Base-by-base conservation (phyloP, 2,888 invertebrate species). In the Parnassius orleans region DNA sequence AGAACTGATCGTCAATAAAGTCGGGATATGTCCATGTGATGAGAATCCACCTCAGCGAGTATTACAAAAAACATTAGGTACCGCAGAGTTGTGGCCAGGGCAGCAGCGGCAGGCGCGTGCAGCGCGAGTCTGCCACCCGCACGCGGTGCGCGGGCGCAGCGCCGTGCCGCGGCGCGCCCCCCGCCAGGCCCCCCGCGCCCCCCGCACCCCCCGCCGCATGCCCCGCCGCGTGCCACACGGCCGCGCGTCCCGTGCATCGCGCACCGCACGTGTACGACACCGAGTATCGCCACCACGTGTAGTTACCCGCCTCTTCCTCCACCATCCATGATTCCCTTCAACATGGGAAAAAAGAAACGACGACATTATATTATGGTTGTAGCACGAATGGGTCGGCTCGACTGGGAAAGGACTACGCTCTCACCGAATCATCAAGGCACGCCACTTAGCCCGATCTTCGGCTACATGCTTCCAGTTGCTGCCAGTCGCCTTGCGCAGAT, bases 201-300 rank as follows among this genome's bases (percentile, higher is more conserved):
- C 82, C 83, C 10, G 24, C 11, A 72, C 84, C 41, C 60, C 62
- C 60, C 58, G 59, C 61, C 46, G 66, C 48, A 51, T 60, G 61
- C 66, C 62, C 60, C 60, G 72, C 71, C 24, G 43, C 61, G 65
- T 78, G 74, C 43, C 5, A 1, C 64, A 79, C 73, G 24, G 2
- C 2, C 11, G 72, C 80, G 57, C 65, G 68, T 10, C 83, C 84
- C 10, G 33, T 9, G 73, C 84, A 83, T 24, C 77, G 77, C 68
- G 70, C 63, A 15, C 83, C 83, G 72, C 85, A 85, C 68, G 59
- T 15, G 75, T 76, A 81, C 56, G 63, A 2, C 72, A 82, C 82
- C 44, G 62, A 61, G 73, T 84, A 84, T 43, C 70, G 71, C 85
- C 85, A 84, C 66, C 69, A 73, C 53, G 83, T 75, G 73, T 77